Percentiles rank a stretch among this genome's conserved stretches.
Evolutionary conservation across 2,113 vertebrate species (phyloP).

Genomic region (Campylorhamphus procurvoides): DNA sequence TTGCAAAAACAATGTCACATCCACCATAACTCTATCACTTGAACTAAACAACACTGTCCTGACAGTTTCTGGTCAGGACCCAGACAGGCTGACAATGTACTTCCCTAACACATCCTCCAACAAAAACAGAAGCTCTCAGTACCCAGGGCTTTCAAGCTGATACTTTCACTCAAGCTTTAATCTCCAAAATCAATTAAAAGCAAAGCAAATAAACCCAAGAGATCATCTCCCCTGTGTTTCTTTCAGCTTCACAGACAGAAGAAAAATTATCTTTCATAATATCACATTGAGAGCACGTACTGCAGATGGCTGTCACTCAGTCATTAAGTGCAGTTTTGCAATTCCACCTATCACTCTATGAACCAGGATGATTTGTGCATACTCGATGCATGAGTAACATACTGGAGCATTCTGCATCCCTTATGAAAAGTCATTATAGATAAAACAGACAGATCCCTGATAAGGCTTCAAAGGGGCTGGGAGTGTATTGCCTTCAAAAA

Average conservation of each 20-base stretch:
- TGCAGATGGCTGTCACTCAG: constrained; percentile 21
- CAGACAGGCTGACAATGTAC: background rate
- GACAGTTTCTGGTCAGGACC: background rate
- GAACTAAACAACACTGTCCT: background rate
- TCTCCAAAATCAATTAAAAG: constrained; percentile 69
- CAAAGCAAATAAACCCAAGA: constrained; percentile 43
- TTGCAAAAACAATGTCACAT: background rate
- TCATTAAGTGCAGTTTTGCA: constrained; percentile 12
- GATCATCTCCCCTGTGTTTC: constrained; percentile 9
- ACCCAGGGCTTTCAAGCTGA: constrained; percentile 13
- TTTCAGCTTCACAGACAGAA: constrained; percentile 29
- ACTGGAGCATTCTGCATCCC: background rate
- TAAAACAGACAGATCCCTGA: background rate
- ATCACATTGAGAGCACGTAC: constrained; percentile 26
- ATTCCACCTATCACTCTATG: background rate
- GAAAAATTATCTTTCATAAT: constrained; percentile 32
- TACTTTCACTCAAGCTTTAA: constrained; percentile 52
- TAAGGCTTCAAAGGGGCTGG: constrained; percentile 10
- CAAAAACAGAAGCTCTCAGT: constrained; percentile 1
- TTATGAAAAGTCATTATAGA: constrained; percentile 50
- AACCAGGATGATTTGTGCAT: background rate
- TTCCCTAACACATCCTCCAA: background rate
- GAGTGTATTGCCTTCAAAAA: constrained; percentile 30
- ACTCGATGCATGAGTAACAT: background rate
- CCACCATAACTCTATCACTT: background rate